phyloP scores from a whole-genome alignment of 2,888 invertebrate genomes.

The Galerucella nymphaeae region DNA sequence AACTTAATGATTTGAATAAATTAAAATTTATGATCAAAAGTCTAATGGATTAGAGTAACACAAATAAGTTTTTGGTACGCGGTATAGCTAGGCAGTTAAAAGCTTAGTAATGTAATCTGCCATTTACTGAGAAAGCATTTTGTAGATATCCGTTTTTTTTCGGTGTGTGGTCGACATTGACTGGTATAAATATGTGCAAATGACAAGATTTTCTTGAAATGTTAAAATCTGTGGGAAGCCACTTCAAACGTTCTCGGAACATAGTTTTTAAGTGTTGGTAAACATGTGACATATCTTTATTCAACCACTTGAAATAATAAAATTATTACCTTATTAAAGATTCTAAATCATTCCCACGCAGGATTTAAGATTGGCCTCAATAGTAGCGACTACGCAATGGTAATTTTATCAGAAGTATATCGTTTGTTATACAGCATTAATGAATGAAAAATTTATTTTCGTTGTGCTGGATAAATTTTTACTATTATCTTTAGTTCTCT shows the following conservation, averaged over 20 bases:
- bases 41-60: too few species aligned
- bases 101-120: too few species aligned
- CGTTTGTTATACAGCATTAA: not conserved
- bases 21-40: too few species aligned
- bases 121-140: too few species aligned
- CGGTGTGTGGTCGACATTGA: not conserved
- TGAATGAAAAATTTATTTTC: conserved; percentile 13
- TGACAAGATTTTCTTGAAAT: not conserved
- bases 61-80: too few species aligned
- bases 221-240: conserved; percentile 9
- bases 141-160: not conserved
- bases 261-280: conserved; percentile 6
- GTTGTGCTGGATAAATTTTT: not conserved
- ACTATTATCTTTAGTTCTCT: conserved; percentile 6
- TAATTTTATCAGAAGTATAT: conserved; percentile 12
- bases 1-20: too few species aligned
- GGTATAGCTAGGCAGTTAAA: too few species aligned
- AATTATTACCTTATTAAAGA: conserved; percentile 23
- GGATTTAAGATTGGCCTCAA: conserved; percentile 16
- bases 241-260: not conserved
- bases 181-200: not conserved
- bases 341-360: conserved; percentile 25
- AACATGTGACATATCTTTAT: conserved; percentile 16
- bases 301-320: conserved; percentile 22
- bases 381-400: conserved; percentile 8